Evolutionary conservation across 1,140 invertebrate species (phyloP).

Genomic region (Drosophila asahinai): DNA sequence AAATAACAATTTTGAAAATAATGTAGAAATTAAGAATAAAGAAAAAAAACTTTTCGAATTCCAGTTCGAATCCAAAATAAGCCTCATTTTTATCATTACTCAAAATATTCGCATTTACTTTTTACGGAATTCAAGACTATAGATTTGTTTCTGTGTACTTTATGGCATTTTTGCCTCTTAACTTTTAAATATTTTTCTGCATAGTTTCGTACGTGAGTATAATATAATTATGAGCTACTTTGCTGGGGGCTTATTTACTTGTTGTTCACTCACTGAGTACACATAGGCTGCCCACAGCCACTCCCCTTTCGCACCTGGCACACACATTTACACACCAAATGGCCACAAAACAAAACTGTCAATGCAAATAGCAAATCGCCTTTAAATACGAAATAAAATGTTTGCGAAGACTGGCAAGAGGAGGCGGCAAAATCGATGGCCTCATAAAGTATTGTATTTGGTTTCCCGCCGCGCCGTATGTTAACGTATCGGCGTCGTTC

Average conservation of each 20-base stretch:
- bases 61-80: too few relatives aligned
- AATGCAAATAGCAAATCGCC: slow-evolving; percentile 70
- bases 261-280: slow-evolving; percentile 44
- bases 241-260: slow-evolving; percentile 67
- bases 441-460: slow-evolving; percentile 65
- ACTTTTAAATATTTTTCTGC: slow-evolving; percentile 68
- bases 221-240: slow-evolving; percentile 83
- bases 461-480: slow-evolving; percentile 21
- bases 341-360: slow-evolving; percentile 49
- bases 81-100: too few relatives aligned
- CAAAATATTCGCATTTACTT: too few relatives aligned
- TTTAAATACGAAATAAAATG: slow-evolving; percentile 73
- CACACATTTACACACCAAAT: slow-evolving; percentile 51
- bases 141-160: background rate
- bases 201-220: slow-evolving; percentile 78
- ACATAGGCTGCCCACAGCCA: slow-evolving; percentile 23
- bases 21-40: too few relatives aligned
- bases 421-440: slow-evolving; percentile 73
- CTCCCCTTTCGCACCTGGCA: slow-evolving; percentile 53
- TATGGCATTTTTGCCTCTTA: slow-evolving; percentile 42
- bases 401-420: slow-evolving; percentile 47
- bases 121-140: background rate
- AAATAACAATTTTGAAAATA: too few relatives aligned
- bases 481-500: slow-evolving; percentile 34
- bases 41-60: too few relatives aligned